These are phyloP conservation scores for Prunella fulvescens DNA, from an alignment of 2,113 vertebrate species.

Conservation along the genomic window DNA sequence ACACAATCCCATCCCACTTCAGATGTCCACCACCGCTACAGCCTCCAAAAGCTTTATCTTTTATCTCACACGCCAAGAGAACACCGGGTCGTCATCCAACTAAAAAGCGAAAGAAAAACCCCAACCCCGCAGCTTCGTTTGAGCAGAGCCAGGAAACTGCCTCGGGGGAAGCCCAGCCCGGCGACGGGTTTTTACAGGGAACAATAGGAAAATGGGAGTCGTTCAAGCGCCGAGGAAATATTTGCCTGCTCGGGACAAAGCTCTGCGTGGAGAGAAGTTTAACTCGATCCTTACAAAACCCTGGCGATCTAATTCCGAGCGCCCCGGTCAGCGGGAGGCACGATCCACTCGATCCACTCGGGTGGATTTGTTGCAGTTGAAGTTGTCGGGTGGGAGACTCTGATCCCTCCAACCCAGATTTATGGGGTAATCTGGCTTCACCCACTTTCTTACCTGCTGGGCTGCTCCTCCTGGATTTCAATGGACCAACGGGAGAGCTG, in stretches of 20 bases:
- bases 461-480: neutral
- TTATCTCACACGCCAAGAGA: neutral
- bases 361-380: neutral
- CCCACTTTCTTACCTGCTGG: neutral
- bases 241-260: neutral
- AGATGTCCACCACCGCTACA: neutral
- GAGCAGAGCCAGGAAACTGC: neutral
- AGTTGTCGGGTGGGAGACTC: neutral
- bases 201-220: neutral
- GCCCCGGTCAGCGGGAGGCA: fast-evolving
- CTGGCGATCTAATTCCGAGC: neutral
- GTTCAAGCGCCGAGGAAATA: neutral
- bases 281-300: neutral
- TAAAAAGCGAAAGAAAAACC: neutral
- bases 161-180: neutral
- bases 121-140: neutral
- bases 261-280: neutral
- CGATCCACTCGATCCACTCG: fast-evolving
- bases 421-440: neutral
- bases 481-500: fast-evolving
- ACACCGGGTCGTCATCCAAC: neutral
- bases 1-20: neutral
- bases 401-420: neutral
- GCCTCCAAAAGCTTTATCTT: neutral
- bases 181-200: neutral